Base-by-base conservation (phyloP, 2,113 vertebrate species). In the Crocuta crocuta region DNA sequence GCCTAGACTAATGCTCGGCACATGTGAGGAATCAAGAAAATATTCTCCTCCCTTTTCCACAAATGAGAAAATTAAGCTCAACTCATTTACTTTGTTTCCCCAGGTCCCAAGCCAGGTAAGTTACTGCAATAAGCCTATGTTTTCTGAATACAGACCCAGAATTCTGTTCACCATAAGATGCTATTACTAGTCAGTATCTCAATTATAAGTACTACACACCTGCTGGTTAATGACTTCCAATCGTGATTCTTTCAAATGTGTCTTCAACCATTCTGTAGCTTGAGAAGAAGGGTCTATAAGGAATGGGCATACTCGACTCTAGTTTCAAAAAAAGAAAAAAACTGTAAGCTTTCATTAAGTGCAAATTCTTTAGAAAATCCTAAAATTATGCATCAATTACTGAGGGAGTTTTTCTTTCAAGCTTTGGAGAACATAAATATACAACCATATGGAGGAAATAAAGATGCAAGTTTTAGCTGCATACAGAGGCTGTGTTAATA, bases 181-280 rank as follows among this genome's bases (percentile, higher is more conserved):
- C 16, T 7, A 61, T 35, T 33, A 13, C 31, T 65, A 91, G 24
- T 12, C 24, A 1, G 15, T 23, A 76, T 9, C 28, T 95, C 81
- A 66, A 78, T 48, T 33, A 9, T 35, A 84, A 76, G 94, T 94
- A 93, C 84, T 95, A 76, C 95, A 61, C 83, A 99, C 99, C 99
- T 99, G 99, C 93, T 99, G 99, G 97, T 99, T 99, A 98, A 99
- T 99, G 89, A 99, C 99, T 98, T 99, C 99, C 93, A 99, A 98
- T 86, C 98, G 99, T 68, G 99, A 99, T 43, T 99, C 99, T 97
- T 99, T 99, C 89, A 99, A 99, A 98, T 99, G 99, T 66, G 99
- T 99, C 96, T 99, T 99, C 80, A 99, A 95, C 99, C 99, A 99
- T 95, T 99, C 99, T 55, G 99, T 99, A 82, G 99, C 99, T 84